A percentile compares a stretch with the other conserved stretches of the same genome.
phyloP scores from a whole-genome alignment of 2,888 invertebrate genomes.

The Geophilus truncorum region DNA sequence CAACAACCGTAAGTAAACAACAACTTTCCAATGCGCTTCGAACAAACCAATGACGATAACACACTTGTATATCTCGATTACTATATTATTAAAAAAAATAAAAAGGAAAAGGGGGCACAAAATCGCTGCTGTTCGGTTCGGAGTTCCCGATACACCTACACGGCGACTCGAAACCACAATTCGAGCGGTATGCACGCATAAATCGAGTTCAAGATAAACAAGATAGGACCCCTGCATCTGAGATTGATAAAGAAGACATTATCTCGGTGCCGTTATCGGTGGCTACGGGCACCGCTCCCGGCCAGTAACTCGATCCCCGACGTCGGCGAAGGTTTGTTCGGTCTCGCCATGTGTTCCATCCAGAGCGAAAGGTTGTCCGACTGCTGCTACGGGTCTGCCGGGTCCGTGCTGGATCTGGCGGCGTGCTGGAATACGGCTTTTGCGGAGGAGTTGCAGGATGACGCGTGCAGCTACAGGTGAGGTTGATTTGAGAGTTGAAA shows the following conservation, averaged over 20 bases:
- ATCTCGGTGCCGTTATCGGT: background rate
- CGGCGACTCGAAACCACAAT: background rate
- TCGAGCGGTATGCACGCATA: background rate
- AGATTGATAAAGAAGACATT: constrained; percentile 20
- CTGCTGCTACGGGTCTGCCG: background rate
- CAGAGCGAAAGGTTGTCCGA: background rate
- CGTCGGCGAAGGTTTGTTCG: too few relatives aligned
- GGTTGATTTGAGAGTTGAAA: background rate
- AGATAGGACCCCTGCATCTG: constrained; percentile 1
- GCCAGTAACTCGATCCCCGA: background rate
- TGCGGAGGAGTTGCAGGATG: background rate
- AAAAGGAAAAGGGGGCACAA: background rate
- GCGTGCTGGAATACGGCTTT: background rate
- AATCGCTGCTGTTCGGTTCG: background rate
- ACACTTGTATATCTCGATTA: background rate
- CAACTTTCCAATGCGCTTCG: background rate
- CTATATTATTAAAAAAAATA: background rate
- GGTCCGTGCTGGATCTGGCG: background rate
- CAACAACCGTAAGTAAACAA: background rate
- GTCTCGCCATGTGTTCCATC: constrained; percentile 14
- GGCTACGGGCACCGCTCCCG: background rate
- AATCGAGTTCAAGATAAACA: constrained; percentile 11
- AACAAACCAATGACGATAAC: background rate
- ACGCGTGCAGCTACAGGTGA: constrained; percentile 9
- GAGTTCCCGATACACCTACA: background rate